A percentile compares a stretch with the other conserved stretches of the same genome.
Conservation (phyloP, 2,888 invertebrate species). For the Troides oblongomaculatus region DNA sequence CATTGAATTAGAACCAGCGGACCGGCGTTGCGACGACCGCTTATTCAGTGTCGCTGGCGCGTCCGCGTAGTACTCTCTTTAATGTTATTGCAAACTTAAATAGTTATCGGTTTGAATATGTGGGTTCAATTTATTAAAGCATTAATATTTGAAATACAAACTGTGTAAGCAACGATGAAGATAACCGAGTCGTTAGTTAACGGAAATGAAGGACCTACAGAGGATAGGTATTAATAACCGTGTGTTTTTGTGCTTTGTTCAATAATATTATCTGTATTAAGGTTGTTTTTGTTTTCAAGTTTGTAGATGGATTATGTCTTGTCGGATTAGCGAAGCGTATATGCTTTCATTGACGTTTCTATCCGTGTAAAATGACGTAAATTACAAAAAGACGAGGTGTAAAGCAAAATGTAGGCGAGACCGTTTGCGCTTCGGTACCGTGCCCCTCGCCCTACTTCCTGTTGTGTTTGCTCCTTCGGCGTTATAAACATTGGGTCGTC, state of each 20-base stretch:
- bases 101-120: slow-evolving; percentile 30
- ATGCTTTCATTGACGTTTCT: slow-evolving; percentile 18
- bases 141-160: neutral
- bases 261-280: no score
- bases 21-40: slow-evolving; percentile 46
- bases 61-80: slow-evolving; percentile 46
- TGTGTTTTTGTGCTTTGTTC: no score
- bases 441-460: slow-evolving; percentile 58
- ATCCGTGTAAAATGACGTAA: slow-evolving; percentile 39
- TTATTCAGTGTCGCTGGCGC: slow-evolving; percentile 45
- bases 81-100: slow-evolving; percentile 30
- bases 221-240: slow-evolving; percentile 43
- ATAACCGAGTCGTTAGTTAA: slow-evolving; percentile 54
- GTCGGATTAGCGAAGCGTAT: slow-evolving; percentile 7
- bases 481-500: slow-evolving; percentile 64
- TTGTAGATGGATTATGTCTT: slow-evolving; percentile 7
- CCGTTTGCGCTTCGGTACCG: slow-evolving; percentile 36
- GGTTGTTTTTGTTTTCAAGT: neutral
- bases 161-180: slow-evolving; percentile 49
- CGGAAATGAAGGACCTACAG: slow-evolving; percentile 40
- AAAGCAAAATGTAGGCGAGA: slow-evolving; percentile 43
- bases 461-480: slow-evolving; percentile 53
- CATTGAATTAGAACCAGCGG: slow-evolving; percentile 66
- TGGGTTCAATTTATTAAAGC: neutral
- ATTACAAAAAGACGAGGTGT: slow-evolving; percentile 43